phyloP scores from a whole-genome alignment of 2,888 invertebrate species.

The Campoletis raptor region DNA sequence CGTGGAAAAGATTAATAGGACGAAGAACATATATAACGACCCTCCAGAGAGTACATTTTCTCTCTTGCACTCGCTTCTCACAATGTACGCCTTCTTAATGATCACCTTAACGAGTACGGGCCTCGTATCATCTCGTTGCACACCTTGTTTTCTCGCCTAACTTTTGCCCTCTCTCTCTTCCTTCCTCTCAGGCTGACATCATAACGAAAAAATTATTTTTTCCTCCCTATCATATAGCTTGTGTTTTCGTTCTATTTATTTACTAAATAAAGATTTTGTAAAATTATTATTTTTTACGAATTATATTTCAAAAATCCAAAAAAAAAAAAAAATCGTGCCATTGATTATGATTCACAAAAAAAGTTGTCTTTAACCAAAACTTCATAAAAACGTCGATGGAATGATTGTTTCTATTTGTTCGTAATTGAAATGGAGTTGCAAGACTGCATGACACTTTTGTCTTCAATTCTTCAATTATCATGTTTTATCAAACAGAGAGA shows the following conservation, averaged over 20 bases:
- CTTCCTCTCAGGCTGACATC: background rate
- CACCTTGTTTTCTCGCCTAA: constrained; percentile 25
- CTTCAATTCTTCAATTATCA: background rate
- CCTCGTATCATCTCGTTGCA: constrained; percentile 44
- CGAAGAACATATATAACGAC: constrained; percentile 52
- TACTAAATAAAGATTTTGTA: background rate
- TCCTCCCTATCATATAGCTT: background rate
- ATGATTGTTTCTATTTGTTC: background rate
- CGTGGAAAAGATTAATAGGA: constrained; percentile 58
- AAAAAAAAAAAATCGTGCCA: too few relatives aligned
- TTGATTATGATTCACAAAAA: too few relatives aligned
- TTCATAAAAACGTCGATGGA: too few relatives aligned
- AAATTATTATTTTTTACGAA: background rate
- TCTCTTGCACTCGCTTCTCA: constrained; percentile 26
- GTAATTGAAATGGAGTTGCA: background rate
- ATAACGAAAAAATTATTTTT: background rate
- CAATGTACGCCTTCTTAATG: constrained; percentile 58
- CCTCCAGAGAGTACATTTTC: constrained; percentile 45
- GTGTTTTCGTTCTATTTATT: background rate
- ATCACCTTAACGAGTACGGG: constrained; percentile 61
- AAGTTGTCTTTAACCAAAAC: too few relatives aligned
- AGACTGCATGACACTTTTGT: too few relatives aligned
- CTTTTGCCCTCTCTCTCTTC: background rate
- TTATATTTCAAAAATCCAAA: background rate
- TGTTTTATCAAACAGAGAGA: background rate